Evolutionary conservation across 1,140 invertebrate species (phyloP).

Genomic region (Temnothorax curvispinosus): DNA sequence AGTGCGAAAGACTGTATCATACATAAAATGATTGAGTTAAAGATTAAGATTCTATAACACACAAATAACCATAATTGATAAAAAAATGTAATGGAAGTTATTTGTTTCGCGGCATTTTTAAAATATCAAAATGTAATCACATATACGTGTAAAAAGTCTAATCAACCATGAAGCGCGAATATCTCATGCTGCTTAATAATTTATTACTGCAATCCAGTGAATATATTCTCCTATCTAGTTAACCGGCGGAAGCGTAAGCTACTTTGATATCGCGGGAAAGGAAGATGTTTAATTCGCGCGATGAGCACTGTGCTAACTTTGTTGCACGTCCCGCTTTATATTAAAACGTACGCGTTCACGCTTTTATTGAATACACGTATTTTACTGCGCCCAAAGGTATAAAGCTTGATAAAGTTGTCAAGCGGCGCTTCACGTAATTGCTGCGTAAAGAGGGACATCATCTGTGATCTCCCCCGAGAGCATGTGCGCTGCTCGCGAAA

Average conservation of each 20-base stretch:
- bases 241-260: conserved; percentile 2
- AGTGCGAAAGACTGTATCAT: neutral
- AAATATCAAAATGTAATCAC: neutral
- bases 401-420: neutral
- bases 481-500: conserved; percentile 23
- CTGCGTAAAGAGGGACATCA: conserved; percentile 30
- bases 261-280: neutral
- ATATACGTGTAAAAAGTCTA: neutral
- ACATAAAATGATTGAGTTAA: neutral
- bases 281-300: neutral
- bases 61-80: neutral
- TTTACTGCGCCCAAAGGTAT: neutral
- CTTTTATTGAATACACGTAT: neutral
- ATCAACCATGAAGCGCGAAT: neutral
- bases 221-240: neutral
- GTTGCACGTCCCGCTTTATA: neutral
- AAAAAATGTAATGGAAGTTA: neutral
- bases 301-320: conserved; percentile 8
- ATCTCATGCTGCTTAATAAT: neutral
- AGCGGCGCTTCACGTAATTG: conserved; percentile 8
- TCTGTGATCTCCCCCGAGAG: neutral
- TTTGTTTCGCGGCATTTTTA: neutral
- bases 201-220: neutral
- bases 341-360: neutral
- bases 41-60: neutral